Percentiles rank a stretch among this genome's conserved stretches.
phyloP scores from a whole-genome alignment of 2,888 invertebrate genomes.

The Lasiommata megera region DNA sequence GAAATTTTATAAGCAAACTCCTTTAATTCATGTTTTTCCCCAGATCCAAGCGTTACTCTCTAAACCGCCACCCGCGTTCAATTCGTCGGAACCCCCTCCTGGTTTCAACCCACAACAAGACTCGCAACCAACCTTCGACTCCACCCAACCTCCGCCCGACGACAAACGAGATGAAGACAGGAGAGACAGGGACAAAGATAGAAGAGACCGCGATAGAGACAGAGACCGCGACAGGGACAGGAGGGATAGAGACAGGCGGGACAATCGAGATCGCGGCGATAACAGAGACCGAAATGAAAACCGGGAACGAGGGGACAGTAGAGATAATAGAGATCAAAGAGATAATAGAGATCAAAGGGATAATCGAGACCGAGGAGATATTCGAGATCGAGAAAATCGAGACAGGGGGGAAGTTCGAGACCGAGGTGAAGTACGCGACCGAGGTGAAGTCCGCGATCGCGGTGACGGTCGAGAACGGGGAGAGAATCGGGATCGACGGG shows the following conservation, averaged over 20 bases:
- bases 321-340: constrained; percentile 35
- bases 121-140: constrained; percentile 53
- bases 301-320: constrained; percentile 25
- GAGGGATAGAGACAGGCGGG: constrained; percentile 32
- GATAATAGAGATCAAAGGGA: constrained; percentile 39
- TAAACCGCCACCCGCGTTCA: constrained; percentile 75
- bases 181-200: constrained; percentile 52
- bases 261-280: constrained; percentile 29
- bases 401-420: constrained; percentile 28
- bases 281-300: constrained; percentile 12
- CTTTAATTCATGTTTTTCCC: neutral
- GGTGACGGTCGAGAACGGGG: constrained; percentile 21
- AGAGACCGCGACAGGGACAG: constrained; percentile 32
- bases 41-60: constrained; percentile 72
- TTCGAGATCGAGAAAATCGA: constrained; percentile 45
- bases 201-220: constrained; percentile 50
- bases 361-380: constrained; percentile 52
- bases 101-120: constrained; percentile 53
- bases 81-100: constrained; percentile 67
- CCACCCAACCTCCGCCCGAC: constrained; percentile 46
- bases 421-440: constrained; percentile 25
- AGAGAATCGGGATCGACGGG: constrained; percentile 6
- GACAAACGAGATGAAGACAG: constrained; percentile 51
- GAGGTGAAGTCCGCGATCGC: constrained; percentile 28
- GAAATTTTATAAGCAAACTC: too few relatives aligned